Evolutionary conservation across 2,797 vertebrate species (phyloP).

Genomic region (Xerus rutilus): DNA sequence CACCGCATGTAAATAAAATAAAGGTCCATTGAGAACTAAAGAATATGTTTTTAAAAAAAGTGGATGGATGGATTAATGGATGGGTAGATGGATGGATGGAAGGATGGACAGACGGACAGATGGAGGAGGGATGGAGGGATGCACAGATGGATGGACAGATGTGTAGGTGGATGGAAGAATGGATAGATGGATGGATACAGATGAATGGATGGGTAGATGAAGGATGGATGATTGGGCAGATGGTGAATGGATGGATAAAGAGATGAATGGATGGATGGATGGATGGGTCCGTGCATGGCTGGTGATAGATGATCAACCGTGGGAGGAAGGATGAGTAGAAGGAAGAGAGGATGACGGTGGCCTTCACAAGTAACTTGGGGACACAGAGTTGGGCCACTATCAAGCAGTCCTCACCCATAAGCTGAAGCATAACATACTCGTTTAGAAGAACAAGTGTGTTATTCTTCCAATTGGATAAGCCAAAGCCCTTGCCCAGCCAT

Average conservation of each 20-base stretch:
- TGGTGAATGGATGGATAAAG: rapidly evolving
- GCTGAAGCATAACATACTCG: no score
- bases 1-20: no score
- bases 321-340: neutral
- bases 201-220: rapidly evolving
- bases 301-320: no score
- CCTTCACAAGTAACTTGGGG: neutral
- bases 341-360: neutral
- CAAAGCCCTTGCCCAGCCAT: neutral
- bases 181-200: rapidly evolving
- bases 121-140: neutral
- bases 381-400: neutral
- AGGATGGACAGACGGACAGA: neutral
- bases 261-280: no score
- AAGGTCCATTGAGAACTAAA: no score
- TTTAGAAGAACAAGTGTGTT: neutral
- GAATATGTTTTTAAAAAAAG: no score
- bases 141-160: no score
- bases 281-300: no score
- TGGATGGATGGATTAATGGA: no score
- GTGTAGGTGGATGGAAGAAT: no score
- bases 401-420: neutral
- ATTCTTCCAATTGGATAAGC: neutral
- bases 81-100: neutral
- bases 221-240: neutral